A percentile compares a stretch with the other conserved stretches of the same genome.
Conservation (phyloP, 2,888 invertebrate species). For the Cremastobaeus sp. region DNA sequence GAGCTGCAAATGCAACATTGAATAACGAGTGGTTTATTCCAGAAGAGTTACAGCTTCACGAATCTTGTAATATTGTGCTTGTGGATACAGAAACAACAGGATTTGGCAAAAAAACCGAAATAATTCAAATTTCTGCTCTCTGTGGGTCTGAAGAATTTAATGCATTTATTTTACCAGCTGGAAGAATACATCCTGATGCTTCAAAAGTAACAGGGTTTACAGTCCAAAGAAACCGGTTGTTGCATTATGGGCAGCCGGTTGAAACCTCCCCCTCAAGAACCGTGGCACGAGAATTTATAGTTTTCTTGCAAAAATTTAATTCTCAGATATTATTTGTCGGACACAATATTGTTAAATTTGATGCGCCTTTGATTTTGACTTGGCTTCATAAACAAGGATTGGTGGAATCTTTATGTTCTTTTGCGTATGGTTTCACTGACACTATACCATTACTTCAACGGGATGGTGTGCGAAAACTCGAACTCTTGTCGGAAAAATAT, state of each 20-base stretch:
- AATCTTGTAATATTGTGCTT: slow-evolving; percentile 13
- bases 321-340: slow-evolving; percentile 10
- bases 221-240: background rate
- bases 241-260: background rate
- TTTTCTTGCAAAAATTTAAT: background rate
- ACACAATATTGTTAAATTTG: slow-evolving; percentile 19
- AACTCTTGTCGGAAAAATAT: slow-evolving; percentile 2
- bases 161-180: too few species aligned
- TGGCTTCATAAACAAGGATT: background rate
- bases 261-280: background rate
- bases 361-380: slow-evolving; percentile 7
- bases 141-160: too few species aligned
- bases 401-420: background rate
- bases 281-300: background rate
- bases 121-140: slow-evolving; percentile 48
- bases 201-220: slow-evolving; percentile 6
- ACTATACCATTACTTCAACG: slow-evolving; percentile 11
- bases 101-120: slow-evolving; percentile 33
- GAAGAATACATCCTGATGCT: background rate
- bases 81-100: slow-evolving; percentile 40
- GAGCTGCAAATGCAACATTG: slow-evolving; percentile 21
- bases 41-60: slow-evolving; percentile 24
- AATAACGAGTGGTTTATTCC: too few species aligned
- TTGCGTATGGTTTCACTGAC: slow-evolving; percentile 10
- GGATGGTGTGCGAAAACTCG: slow-evolving; percentile 17